A percentile compares a stretch with the other conserved stretches of the same genome.
phyloP scores from a whole-genome alignment of 2,797 vertebrate species.

The Cirrhinus molitorella region DNA sequence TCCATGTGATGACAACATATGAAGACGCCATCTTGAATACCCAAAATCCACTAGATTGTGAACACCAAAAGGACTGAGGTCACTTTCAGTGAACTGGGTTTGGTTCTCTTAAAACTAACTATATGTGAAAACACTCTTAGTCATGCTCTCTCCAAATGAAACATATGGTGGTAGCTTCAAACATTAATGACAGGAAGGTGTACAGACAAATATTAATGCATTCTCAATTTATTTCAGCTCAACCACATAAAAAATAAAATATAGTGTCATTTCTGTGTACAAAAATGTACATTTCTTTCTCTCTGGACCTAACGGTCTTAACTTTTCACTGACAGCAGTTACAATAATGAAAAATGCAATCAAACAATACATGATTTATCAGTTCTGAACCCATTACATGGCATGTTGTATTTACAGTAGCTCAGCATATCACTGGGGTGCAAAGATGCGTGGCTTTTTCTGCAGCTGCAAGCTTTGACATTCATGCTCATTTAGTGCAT shows the following conservation, averaged over 20 bases:
- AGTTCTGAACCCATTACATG: conserved; percentile 3
- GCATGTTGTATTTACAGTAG: conserved; percentile 30
- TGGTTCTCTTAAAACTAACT: no score
- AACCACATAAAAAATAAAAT: conserved; percentile 75
- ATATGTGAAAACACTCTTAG: no score
- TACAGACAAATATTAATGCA: conserved; percentile 64
- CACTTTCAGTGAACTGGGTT: no score
- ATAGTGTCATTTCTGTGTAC: conserved; percentile 78
- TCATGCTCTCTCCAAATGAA: neutral
- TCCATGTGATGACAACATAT: no score
- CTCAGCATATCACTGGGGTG: conserved; percentile 29
- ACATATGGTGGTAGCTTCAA: neutral
- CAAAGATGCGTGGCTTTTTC: conserved; percentile 25
- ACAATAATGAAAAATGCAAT: conserved; percentile 8
- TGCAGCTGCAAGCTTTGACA: conserved; percentile 24
- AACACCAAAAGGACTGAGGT: no score
- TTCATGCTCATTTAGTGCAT: conserved; percentile 37
- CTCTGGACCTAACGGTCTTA: conserved; percentile 61
- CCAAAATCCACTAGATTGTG: no score
- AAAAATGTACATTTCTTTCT: conserved; percentile 74
- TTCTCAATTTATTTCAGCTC: conserved; percentile 78
- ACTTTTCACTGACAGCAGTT: neutral
- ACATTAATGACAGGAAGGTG: neutral
- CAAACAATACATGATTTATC: conserved; percentile 28
- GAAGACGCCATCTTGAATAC: no score